Evolutionary conservation across 2,797 vertebrate species (phyloP), one percentile per base, ranked within the genome.

Genomic region (Pygocentrus nattereri): DNA sequence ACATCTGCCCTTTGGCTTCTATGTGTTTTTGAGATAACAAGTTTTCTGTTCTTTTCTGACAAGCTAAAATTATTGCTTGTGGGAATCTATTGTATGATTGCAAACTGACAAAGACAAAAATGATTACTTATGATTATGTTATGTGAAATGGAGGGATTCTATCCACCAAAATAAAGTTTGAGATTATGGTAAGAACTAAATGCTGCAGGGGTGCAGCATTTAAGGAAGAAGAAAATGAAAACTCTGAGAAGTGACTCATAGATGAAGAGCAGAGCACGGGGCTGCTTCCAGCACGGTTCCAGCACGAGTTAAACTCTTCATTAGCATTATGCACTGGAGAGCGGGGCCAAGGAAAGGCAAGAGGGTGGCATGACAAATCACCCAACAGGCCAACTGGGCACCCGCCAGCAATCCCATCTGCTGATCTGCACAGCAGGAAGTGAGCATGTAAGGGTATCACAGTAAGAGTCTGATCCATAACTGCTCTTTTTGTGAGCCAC

Each of bases 191-290:
- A 19, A 27, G 47, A 49, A 27, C n/a, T 18, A 27, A 11, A 19
- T 23, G 15, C 23, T 25, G 47, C 47, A 47, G 4, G 5, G 25
- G 21, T 8, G 16, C 8, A 23, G 25, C 1, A 31, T 38, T 11
- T 0, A 52, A 50, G 41, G 50, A 68, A 27, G 27, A 59, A 34
- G 70, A 74, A 8, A 69, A 61, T 38, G 68, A 73, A 21, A 58
- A 25, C 18, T n/a, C n/a, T n/a, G n/a, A n/a, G n/a, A n/a, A 58
- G 41, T 82, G 75, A 78, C 69, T 82, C 75, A 77, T 73, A 23
- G 19, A 16, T 58, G 34, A 38, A 58, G 38, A 47, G 34, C n/a
- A 47, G 41, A 69, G 38, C 41, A 4, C 11, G n/a, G 25, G 13
- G 71, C 79, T 67, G 34, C 31, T 15, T 49, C 58, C 41, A 71